These are phyloP conservation scores for Petrocephalus zakoni DNA, from an alignment of 2,113 vertebrate species.

Conservation along the genomic window DNA sequence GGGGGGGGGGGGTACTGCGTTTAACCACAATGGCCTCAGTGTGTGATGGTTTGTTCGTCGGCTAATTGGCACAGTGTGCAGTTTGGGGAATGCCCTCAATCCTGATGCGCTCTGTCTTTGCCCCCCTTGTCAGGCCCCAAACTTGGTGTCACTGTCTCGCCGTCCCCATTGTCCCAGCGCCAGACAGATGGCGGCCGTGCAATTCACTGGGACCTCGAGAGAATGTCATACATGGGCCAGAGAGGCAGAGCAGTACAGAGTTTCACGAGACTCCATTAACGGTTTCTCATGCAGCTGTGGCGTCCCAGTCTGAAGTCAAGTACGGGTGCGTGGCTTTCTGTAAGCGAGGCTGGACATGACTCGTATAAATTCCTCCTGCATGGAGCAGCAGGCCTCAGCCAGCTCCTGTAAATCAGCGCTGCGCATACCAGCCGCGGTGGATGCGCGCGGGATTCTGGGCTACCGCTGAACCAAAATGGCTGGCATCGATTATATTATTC, in stretches of 20 bases:
- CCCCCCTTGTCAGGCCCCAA: slow-evolving; percentile 4
- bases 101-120: slow-evolving; percentile 28
- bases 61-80: slow-evolving; percentile 28
- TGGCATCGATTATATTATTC: neutral
- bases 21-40: slow-evolving; percentile 45
- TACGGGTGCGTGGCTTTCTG: neutral
- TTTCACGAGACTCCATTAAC: neutral
- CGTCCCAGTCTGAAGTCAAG: neutral
- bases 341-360: neutral
- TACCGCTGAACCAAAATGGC: neutral
- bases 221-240: neutral
- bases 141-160: slow-evolving; percentile 15
- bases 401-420: neutral
- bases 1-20: slow-evolving; percentile 14
- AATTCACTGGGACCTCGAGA: neutral
- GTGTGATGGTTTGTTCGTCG: slow-evolving; percentile 37
- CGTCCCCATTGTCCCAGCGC: slow-evolving; percentile 22
- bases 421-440: neutral
- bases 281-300: neutral
- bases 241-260: neutral
- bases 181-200: slow-evolving; percentile 31
- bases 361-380: neutral
- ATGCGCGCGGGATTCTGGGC: neutral
- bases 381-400: neutral
- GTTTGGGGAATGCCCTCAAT: slow-evolving; percentile 40